Evolutionary conservation across 2,797 vertebrate genomes (phyloP).

Genomic region (Otolemur crassicaudatus): DNA sequence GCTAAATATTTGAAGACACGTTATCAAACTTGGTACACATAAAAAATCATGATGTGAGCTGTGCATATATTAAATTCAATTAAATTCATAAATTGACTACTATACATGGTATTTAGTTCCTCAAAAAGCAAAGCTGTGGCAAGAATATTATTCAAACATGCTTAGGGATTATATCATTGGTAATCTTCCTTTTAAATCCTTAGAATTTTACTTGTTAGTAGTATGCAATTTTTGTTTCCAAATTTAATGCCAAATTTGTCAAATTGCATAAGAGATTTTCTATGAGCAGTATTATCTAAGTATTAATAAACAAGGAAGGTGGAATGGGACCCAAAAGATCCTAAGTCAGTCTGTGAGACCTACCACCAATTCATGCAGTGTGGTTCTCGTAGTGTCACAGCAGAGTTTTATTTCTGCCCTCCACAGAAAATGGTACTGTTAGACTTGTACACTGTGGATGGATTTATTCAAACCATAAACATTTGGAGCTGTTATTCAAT

Average conservation of each 20-base stretch:
- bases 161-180: background rate
- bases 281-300: background rate
- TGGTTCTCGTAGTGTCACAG: background rate
- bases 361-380: background rate
- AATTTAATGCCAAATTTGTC: background rate
- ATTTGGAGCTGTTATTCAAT: constrained; percentile 58
- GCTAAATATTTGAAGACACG: background rate
- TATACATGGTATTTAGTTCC: background rate
- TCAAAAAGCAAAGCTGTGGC: background rate
- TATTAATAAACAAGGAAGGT: background rate
- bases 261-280: background rate
- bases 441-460: constrained; percentile 26
- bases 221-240: constrained; percentile 4
- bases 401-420: constrained; percentile 40
- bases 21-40: background rate
- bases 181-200: background rate
- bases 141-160: background rate
- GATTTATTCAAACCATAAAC: constrained; percentile 66
- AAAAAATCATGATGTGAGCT: background rate
- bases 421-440: constrained; percentile 19
- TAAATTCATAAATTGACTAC: background rate
- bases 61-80: background rate
- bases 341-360: background rate
- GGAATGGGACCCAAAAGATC: background rate
- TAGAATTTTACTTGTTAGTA: background rate